Evolutionary conservation across 2,888 invertebrate genomes (phyloP).

Genomic region (Lottia scabra): DNA sequence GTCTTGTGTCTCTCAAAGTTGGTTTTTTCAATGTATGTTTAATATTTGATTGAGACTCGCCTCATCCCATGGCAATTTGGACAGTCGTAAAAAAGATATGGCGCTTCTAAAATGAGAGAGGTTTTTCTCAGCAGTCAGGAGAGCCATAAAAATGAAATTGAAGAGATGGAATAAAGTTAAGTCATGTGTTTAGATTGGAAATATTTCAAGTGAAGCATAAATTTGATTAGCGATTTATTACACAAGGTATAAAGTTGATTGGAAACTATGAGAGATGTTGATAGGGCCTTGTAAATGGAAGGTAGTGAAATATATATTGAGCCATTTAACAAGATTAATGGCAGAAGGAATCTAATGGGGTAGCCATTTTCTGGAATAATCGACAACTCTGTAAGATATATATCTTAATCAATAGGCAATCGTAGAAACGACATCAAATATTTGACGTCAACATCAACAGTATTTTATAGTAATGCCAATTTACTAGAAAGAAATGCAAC

Average conservation of each 20-base stretch:
- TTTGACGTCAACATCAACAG: neutral
- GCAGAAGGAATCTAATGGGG: neutral
- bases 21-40: too few species aligned
- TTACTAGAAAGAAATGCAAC: neutral
- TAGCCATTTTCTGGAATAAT: slow-evolving; percentile 1
- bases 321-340: slow-evolving; percentile 2
- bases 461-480: neutral
- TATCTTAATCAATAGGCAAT: slow-evolving; percentile 4
- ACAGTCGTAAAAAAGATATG: slow-evolving; percentile 1
- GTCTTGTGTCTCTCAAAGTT: too few species aligned
- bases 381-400: neutral
- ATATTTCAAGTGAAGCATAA: slow-evolving; percentile 6
- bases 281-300: neutral
- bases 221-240: slow-evolving; percentile 1
- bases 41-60: too few species aligned
- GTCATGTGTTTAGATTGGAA: slow-evolving; percentile 4
- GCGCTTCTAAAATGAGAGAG: neutral
- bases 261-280: neutral
- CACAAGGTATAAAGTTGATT: neutral
- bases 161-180: slow-evolving; percentile 1
- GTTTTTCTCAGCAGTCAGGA: neutral
- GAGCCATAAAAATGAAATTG: slow-evolving; percentile 2
- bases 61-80: too few species aligned
- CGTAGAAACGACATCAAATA: neutral
- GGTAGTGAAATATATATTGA: neutral